Base-by-base conservation (phyloP, 2,888 invertebrate genomes). In the Limnephilus marmoratus region DNA sequence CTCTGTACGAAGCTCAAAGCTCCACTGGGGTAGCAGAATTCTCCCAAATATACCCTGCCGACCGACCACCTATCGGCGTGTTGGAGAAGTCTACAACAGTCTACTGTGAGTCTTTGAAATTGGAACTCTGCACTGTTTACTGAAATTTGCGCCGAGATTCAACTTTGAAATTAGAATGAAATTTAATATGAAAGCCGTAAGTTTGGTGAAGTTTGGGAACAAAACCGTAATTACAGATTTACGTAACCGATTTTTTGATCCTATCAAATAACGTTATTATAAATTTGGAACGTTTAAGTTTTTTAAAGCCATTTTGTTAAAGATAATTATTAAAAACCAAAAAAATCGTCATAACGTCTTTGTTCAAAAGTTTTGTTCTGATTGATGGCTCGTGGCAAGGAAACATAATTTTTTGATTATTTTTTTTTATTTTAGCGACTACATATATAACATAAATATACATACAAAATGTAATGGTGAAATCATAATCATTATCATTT, bases 31-130 rank as follows among this genome's bases (percentile, higher is more conserved):
- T 53, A 41, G 86, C n/a, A 45, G n/a, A n/a, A 49, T 53, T 31
- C 5, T 88, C 53, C 29, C 68, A 37, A 88, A 34, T 68, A 68
- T 37, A 68, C 68, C 88, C 85, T 18, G 15, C 4, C 68, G 68
- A 68, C 88, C 68, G 68, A 68, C 88, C 88, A 29, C 88, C 88
- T 88, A 53, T 68, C 88, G 88, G 88, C 68, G 88, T 31, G 68
- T 68, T 31, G 88, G 34, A 13, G 37, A 88, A 88, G 53, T 88
- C 53, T 87, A 53, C 87, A 15, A 45, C 12, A 45, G 53, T 53
- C 49, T 31, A 49, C 37, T 34, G 13, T 34, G 68, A 53, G 31
- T 68, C 37, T 34, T 53, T 88, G 34, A 53, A 86, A 41, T 86
- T 86, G 86, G 82, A 82, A 82, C 82, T 7, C 18, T 31, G 1